These are phyloP conservation scores for Eristalis tenax DNA, from an alignment of 2,888 invertebrate genomes.

Conservation along the genomic window DNA sequence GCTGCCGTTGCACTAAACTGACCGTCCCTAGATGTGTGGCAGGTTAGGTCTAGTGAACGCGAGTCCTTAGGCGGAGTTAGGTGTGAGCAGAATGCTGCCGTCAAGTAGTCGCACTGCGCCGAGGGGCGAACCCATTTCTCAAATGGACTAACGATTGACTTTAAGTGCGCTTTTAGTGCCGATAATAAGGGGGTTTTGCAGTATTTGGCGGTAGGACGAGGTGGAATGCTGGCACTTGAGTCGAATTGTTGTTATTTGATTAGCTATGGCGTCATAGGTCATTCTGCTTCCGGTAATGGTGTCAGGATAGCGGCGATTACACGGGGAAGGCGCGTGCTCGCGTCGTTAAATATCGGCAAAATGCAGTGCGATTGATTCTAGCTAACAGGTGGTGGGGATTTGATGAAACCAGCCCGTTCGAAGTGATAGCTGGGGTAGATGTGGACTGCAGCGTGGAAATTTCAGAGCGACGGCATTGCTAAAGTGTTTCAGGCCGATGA, in stretches of 20 bases:
- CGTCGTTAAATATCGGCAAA: not conserved
- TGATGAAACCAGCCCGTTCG: no score
- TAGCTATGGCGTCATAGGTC: not conserved
- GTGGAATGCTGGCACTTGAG: slow-evolving; percentile 3
- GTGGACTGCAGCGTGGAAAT: not conserved
- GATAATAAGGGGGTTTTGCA: slow-evolving; percentile 1
- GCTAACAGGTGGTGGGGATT: not conserved
- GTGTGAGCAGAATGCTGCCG: slow-evolving; percentile 5
- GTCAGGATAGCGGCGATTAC: not conserved
- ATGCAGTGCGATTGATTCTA: not conserved
- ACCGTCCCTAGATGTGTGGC: not conserved
- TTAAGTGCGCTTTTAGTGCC: slow-evolving; percentile 36
- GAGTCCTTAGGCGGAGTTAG: not conserved
- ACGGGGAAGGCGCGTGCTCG: not conserved
- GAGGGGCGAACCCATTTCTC: not conserved
- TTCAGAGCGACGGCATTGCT: not conserved
- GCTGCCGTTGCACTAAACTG: slow-evolving; percentile 29
- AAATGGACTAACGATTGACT: slow-evolving; percentile 6
- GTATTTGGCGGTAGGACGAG: not conserved
- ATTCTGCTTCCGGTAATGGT: not conserved
- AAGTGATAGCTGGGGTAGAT: no score
- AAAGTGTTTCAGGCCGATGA: no score
- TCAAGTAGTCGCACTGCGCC: no score
- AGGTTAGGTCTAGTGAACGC: not conserved
- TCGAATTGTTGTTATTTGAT: not conserved